Conservation (phyloP, 1,140 invertebrate species). For the Atopsyche davidsoni region DNA sequence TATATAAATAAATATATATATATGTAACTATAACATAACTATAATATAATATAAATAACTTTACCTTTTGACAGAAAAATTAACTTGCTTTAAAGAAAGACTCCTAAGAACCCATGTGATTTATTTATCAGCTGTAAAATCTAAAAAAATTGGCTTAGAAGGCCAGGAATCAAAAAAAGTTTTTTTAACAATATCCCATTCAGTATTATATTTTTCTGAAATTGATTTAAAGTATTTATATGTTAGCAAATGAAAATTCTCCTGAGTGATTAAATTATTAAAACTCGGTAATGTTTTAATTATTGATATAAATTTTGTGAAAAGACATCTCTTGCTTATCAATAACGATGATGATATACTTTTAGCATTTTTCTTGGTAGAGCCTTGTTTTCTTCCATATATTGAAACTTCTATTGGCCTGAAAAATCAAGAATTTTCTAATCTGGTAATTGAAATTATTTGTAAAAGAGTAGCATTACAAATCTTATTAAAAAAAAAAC, state of each 20-base stretch:
- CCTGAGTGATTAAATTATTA: conserved; percentile 32
- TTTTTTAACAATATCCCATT: conserved; percentile 46
- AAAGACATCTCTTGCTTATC: conserved; percentile 60
- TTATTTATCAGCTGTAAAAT: too few relatives aligned
- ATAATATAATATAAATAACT: too few relatives aligned
- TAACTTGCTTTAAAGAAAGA: too few relatives aligned
- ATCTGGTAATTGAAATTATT: background rate
- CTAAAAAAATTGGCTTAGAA: conserved; percentile 48
- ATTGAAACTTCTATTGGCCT: conserved; percentile 68
- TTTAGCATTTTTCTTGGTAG: conserved; percentile 64
- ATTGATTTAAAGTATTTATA: conserved; percentile 49
- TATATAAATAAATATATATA: too few relatives aligned
- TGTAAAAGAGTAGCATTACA: conserved; percentile 7
- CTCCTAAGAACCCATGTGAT: too few relatives aligned
- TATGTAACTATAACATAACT: too few relatives aligned
- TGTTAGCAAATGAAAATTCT: conserved; percentile 32
- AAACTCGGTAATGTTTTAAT: conserved; percentile 34
- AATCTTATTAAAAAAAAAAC: conserved; percentile 3
- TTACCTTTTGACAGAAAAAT: too few relatives aligned
- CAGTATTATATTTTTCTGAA: conserved; percentile 39
- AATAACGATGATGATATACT: conserved; percentile 49
- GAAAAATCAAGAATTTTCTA: conserved; percentile 31
- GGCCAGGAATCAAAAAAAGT: conserved; percentile 54
- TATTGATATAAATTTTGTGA: conserved; percentile 51
- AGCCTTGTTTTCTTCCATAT: conserved; percentile 72